Percentiles rank a stretch among this genome's conserved stretches.
These are phyloP conservation scores for Catajapyx aquilonaris DNA, from an alignment of 1,140 invertebrate species.

Conservation along the genomic window DNA sequence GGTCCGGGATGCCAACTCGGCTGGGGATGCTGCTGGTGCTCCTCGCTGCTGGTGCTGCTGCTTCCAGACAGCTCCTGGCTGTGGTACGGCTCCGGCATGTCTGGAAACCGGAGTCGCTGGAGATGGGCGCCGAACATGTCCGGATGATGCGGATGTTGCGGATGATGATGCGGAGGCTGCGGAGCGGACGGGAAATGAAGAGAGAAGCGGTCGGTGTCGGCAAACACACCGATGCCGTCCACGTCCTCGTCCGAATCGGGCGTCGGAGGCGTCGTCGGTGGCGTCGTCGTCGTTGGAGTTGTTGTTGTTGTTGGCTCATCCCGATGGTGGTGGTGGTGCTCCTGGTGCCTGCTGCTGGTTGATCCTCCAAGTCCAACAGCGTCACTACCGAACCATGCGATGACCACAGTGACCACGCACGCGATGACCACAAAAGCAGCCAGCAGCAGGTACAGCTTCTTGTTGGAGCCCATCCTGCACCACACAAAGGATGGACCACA, in stretches of 20 bases:
- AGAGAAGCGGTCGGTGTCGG: slow-evolving; percentile 2
- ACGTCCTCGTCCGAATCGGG: slow-evolving; percentile 15
- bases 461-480: too few relatives aligned
- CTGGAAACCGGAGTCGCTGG: slow-evolving; percentile 9
- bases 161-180: slow-evolving; percentile 24
- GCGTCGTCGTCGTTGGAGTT: slow-evolving; percentile 6
- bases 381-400: too few relatives aligned
- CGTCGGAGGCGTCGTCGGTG: slow-evolving; percentile 20
- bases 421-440: too few relatives aligned
- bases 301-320: too few relatives aligned
- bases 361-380: too few relatives aligned
- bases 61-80: slow-evolving; percentile 12
- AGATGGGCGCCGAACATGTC: neutral
- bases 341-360: too few relatives aligned
- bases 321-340: too few relatives aligned
- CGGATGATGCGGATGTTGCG: slow-evolving; percentile 22
- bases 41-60: slow-evolving; percentile 6
- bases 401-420: too few relatives aligned
- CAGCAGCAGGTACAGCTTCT: too few relatives aligned
- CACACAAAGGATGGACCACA: too few relatives aligned
- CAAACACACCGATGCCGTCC: neutral
- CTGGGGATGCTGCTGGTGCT: slow-evolving; percentile 9
- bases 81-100: slow-evolving; percentile 18
- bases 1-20: too few relatives aligned
- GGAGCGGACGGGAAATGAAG: slow-evolving; percentile 14